Evolutionary conservation across 1,140 invertebrate genomes (phyloP).

Genomic region (Triops longicaudatus): DNA sequence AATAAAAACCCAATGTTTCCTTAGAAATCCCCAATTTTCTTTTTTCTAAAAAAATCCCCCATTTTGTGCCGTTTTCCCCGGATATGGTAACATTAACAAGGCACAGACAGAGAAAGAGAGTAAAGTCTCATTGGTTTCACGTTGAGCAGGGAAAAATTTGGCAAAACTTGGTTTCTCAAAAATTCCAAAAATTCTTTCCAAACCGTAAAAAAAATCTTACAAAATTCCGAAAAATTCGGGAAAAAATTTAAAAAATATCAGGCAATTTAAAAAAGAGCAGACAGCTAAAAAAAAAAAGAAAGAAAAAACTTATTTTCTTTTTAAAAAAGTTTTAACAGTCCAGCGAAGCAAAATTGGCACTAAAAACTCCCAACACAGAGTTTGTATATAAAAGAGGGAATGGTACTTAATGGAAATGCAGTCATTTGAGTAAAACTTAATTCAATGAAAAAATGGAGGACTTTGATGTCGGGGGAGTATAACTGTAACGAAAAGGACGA

Average conservation of each 20-base stretch:
- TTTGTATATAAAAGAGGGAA: background rate
- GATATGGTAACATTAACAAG: background rate
- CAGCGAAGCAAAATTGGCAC: background rate
- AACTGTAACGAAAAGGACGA: background rate
- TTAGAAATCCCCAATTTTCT: background rate
- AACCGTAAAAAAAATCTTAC: no score
- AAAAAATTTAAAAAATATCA: no score
- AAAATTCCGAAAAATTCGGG: no score
- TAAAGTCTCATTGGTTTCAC: background rate
- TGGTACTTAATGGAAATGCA: background rate
- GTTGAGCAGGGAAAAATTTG: conserved; percentile 5
- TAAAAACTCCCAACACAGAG: background rate
- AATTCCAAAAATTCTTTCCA: no score
- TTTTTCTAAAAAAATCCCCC: background rate
- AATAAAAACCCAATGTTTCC: no score
- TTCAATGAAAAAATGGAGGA: conserved; percentile 2
- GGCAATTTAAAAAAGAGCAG: no score
- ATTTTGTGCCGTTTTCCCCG: background rate
- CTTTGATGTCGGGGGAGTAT: conserved; percentile 2
- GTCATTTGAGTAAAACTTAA: conserved; percentile 5
- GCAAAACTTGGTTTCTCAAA: background rate
- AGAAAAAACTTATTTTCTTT: background rate
- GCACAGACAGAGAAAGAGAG: background rate
- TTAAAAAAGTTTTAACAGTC: no score
- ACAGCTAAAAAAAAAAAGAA: no score